These are phyloP conservation scores for Bos javanicus DNA, from an alignment of 2,113 vertebrate genomes.

Conservation along the genomic window DNA sequence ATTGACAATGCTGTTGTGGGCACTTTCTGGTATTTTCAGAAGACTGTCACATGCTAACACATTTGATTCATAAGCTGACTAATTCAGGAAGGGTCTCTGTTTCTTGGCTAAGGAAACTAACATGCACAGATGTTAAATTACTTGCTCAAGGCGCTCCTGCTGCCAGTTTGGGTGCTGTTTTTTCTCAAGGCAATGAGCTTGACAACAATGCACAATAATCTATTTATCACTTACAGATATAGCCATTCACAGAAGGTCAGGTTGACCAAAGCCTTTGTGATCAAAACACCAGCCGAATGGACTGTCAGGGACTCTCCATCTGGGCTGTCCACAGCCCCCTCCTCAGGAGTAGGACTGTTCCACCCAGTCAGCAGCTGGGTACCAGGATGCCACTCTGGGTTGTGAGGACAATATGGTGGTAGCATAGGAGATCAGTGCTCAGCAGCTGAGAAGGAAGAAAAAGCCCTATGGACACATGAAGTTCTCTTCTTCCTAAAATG, in stretches of 20 bases:
- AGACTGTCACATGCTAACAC: not conserved
- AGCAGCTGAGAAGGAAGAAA: not conserved
- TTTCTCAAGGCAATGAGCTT: not conserved
- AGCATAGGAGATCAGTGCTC: not conserved
- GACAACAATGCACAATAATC: too few relatives aligned
- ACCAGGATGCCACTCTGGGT: not conserved
- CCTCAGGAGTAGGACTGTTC: not conserved
- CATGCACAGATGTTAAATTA: not conserved
- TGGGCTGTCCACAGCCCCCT: not conserved
- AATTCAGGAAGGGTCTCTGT: not conserved
- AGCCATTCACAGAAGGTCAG: not conserved
- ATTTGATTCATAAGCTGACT: not conserved
- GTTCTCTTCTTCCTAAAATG: not conserved
- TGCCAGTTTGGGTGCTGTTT: not conserved
- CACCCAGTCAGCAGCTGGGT: not conserved
- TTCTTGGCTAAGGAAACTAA: not conserved
- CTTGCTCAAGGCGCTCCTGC: not conserved
- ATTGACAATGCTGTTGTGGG: not conserved
- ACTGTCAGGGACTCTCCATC: not conserved
- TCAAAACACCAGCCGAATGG: not conserved
- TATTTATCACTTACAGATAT: not conserved
- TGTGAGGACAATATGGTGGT: not conserved
- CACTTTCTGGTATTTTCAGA: not conserved
- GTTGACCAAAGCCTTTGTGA: not conserved
- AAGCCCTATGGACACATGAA: not conserved